Percentiles rank a stretch among this genome's conserved stretches.
Conservation (phyloP, 2,797 vertebrate genomes). For the Mormyrus hasselquistii region DNA sequence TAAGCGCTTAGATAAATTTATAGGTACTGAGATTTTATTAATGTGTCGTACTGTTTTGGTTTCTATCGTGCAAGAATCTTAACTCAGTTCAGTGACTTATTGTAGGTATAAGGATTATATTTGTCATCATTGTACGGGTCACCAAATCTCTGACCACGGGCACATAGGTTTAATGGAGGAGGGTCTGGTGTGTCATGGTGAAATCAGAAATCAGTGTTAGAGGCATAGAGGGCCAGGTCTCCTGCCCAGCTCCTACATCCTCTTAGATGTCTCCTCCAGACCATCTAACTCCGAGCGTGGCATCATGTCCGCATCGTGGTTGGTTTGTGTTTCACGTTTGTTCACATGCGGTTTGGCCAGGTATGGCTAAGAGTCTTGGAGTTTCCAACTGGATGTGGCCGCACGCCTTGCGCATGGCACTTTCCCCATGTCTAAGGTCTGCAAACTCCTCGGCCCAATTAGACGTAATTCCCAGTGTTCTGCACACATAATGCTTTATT, state of each 20-base stretch:
- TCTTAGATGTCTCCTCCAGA: not conserved
- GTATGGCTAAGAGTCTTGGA: not conserved
- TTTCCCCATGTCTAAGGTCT: not conserved
- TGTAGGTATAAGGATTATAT: not conserved
- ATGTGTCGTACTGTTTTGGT: not conserved
- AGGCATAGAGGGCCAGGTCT: not conserved
- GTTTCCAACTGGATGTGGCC: not conserved
- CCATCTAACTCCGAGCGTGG: not conserved
- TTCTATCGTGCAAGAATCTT: not conserved
- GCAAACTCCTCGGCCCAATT: not conserved
- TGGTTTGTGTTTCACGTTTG: not conserved
- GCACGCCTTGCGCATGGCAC: not conserved
- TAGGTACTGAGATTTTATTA: not conserved
- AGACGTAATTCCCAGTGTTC: not conserved
- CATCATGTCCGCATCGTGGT: not conserved
- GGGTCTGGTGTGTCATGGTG: not conserved
- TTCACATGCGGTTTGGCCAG: not conserved
- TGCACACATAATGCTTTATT: not conserved
- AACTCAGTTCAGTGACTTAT: not conserved
- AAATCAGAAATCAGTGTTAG: not conserved
- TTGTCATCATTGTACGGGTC: not conserved
- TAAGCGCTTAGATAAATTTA: not conserved
- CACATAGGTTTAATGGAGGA: not conserved
- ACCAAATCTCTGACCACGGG: not conserved
- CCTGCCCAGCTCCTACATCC: not conserved